Conservation (phyloP, 2,113 vertebrate genomes). For the Barbus barbus region DNA sequence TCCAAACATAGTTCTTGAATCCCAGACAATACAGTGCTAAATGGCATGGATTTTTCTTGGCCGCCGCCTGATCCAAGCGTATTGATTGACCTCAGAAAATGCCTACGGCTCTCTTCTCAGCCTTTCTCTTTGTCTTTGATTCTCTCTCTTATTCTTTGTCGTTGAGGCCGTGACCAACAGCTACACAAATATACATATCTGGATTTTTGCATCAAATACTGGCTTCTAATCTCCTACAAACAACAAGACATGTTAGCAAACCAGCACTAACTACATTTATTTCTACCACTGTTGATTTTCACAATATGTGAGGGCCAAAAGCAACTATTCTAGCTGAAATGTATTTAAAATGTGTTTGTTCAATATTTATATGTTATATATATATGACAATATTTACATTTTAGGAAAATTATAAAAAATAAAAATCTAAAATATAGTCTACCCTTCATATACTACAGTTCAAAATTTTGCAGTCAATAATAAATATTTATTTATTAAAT, state of each 20-base stretch:
- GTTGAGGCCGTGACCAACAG: background rate
- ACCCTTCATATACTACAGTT: background rate
- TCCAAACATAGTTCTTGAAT: constrained; percentile 27
- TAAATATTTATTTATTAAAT: background rate
- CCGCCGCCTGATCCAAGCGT: constrained; percentile 40
- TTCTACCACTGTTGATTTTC: background rate
- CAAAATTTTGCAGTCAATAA: background rate
- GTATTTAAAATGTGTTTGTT: too few species aligned
- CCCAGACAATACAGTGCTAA: constrained; percentile 51
- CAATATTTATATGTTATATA: background rate
- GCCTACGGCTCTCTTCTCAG: background rate
- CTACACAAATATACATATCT: background rate
- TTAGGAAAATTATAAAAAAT: background rate
- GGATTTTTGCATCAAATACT: background rate
- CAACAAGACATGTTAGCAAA: background rate
- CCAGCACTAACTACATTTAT: background rate
- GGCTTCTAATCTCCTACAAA: background rate
- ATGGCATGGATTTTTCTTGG: constrained; percentile 51
- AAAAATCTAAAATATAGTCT: background rate
- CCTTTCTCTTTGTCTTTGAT: background rate
- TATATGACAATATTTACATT: background rate
- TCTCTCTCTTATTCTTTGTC: background rate
- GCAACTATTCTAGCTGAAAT: background rate
- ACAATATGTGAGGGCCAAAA: background rate
- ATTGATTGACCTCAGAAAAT: constrained; percentile 45